Base-by-base conservation (phyloP, 2,888 invertebrate species). In the Eilema sororculum region DNA sequence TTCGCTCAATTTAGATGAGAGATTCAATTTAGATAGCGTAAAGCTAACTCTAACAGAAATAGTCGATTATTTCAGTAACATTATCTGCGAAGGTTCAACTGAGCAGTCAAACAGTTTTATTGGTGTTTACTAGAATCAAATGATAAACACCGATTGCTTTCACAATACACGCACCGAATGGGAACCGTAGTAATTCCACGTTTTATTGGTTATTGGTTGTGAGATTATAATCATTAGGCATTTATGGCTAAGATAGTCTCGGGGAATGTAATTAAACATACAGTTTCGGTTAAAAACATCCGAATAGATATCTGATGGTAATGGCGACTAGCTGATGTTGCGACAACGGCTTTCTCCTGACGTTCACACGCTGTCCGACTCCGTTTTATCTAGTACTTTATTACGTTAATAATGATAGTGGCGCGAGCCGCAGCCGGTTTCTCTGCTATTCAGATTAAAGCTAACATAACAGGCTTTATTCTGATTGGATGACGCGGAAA, bases 281-380 rank as follows among this genome's bases (percentile, higher is more conserved):
- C 78, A 80, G 82, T 83, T 84, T 84, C 80, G 78, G 83, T 86
- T 80, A 80, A 87, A 91, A 87, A 85, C 84, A 85, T 86, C 80
- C 81, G 84, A 88, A 85, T 86, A 78, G 82, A 84, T 83, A 87
- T 90, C 85, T 84, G 86, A 88, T 89, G 87, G 87, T 90, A 89
- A 89, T 89, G 88, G 87, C 87, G 78, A 80, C 86, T 83, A 86
- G 87, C 88, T 87, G 88, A 91, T 90, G 92, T 92, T 92, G 92
- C 94, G 90, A 93, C 93, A 89, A 86, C 90, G 85, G 91, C 95
- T 95, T 95, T 95, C 95, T 91, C 94, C 85, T 79, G 72, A 78
- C 90, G 93, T 95, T 95, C 95, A 92, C 95, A 95, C 95, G 95
- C 95, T 94, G 95, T 95, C 95, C 84, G 88, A 86, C 82, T 88